Percentiles rank a stretch among this genome's conserved stretches.
Evolutionary conservation across 2,888 invertebrate species (phyloP).

Genomic region (Hecatera dysodea): DNA sequence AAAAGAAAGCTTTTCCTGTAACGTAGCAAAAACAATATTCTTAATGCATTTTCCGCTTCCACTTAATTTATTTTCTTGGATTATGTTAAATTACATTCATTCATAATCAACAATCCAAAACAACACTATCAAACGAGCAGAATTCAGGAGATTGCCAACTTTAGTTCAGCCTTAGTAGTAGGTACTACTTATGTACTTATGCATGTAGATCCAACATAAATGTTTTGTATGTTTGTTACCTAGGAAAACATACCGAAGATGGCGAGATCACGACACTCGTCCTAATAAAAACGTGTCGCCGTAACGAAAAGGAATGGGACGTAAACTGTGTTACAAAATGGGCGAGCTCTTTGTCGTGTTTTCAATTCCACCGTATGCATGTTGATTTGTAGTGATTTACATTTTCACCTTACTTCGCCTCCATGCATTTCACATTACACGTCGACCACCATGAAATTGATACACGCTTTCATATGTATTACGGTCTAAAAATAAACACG

Average conservation of each 20-base stretch:
- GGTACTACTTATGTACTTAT: neutral
- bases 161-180: no score
- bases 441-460: neutral
- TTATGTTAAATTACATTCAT: no score
- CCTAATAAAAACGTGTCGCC: conserved; percentile 42
- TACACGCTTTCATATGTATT: neutral
- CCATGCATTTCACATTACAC: conserved; percentile 4
- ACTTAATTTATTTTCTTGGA: no score
- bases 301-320: conserved; percentile 35
- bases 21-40: neutral
- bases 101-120: neutral
- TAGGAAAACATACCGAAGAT: conserved; percentile 13
- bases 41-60: neutral
- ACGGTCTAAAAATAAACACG: conserved; percentile 2
- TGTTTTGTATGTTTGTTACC: no score
- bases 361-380: conserved; percentile 47
- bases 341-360: conserved; percentile 41
- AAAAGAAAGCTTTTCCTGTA: neutral
- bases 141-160: neutral
- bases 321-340: conserved; percentile 43
- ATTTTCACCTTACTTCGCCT: conserved; percentile 29
- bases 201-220: no score
- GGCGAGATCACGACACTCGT: conserved; percentile 21
- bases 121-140: neutral
- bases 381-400: conserved; percentile 55